Conservation (phyloP, 2,888 invertebrate genomes). For the Pimpla rufipes region DNA sequence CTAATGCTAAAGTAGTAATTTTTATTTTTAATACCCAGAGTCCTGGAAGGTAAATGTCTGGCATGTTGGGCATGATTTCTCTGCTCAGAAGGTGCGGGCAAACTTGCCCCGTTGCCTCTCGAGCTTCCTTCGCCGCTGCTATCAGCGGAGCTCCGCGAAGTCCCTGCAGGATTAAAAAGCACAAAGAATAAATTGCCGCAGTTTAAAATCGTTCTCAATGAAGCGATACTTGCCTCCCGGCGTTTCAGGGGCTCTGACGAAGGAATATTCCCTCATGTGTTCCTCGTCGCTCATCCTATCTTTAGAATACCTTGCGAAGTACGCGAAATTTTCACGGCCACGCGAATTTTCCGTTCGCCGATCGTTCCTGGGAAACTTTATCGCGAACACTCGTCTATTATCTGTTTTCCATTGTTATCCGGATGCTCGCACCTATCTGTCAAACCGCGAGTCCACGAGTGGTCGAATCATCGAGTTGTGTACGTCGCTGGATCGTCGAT, state of each 20-base stretch:
- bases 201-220: not conserved
- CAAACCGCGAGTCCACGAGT: conserved; percentile 35
- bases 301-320: not conserved
- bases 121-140: conserved; percentile 40
- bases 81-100: conserved; percentile 62
- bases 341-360: not conserved
- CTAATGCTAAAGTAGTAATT: not conserved
- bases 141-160: conserved; percentile 47
- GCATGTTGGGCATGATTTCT: conserved; percentile 69
- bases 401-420: conserved; percentile 41
- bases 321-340: not conserved
- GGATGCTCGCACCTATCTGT: conserved; percentile 20
- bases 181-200: not conserved
- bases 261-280: conserved; percentile 23
- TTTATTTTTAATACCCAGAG: conserved; percentile 35
- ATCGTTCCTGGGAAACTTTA: not conserved
- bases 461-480: conserved; percentile 28
- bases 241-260: conserved; percentile 53
- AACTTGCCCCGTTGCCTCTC: conserved; percentile 32
- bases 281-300: conserved; percentile 51
- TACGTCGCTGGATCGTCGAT: conserved; percentile 32
- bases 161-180: conserved; percentile 18
- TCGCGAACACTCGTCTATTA: not conserved
- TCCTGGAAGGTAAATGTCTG: conserved; percentile 72
- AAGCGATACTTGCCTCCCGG: conserved; percentile 60